Evolutionary conservation across 2,888 invertebrate genomes (phyloP), one percentile per base, ranked within the genome.

Genomic region (Embidobia sp.): DNA sequence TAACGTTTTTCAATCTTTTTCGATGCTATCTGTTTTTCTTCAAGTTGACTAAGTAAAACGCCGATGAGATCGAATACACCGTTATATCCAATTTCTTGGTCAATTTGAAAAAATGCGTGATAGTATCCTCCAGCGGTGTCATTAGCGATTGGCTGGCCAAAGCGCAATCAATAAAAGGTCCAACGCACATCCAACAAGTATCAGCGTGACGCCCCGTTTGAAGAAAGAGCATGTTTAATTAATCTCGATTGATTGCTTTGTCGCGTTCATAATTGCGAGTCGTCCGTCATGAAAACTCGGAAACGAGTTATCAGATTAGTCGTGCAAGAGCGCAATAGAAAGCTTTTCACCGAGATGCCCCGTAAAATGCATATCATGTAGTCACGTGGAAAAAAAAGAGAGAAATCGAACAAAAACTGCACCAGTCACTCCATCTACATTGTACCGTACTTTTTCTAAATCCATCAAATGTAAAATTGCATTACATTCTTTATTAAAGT

Each of bases 241-340:
- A 72, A 72, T 72, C 63, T 46, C 72, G 72, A 72, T 72, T 55
- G 72, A 72, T 72, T 72, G 72, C 72, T 72, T 72, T 72, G 72
- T 63, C 72, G 72, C 55, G 72, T 63, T 72, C 72, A 55, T 72
- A 72, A 72, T 72, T 72, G 72, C 63, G 53, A 55, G 31, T 72
- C 63, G 63, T 72, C 18, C 55, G 55, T 72, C 63, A 72, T 63
- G 63, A 46, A 51, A 61, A 51, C 44, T 59, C 69, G 69, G 61
- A 70, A 53, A 61, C 53, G 70, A 61, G 61, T 70, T 70, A 70
- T 70, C 70, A 70, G 70, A 70, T 70, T 70, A 70, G 61, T 53
- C 61, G 69, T 33, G 44, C 59, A 19, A 18, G 35, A 10, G 46
- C 10, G 53, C 19, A 19, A 44, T 42, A 33, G 51, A 70, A 59